Evolutionary conservation across 2,888 invertebrate species (phyloP).

Genomic region (Achlya flavicornis): DNA sequence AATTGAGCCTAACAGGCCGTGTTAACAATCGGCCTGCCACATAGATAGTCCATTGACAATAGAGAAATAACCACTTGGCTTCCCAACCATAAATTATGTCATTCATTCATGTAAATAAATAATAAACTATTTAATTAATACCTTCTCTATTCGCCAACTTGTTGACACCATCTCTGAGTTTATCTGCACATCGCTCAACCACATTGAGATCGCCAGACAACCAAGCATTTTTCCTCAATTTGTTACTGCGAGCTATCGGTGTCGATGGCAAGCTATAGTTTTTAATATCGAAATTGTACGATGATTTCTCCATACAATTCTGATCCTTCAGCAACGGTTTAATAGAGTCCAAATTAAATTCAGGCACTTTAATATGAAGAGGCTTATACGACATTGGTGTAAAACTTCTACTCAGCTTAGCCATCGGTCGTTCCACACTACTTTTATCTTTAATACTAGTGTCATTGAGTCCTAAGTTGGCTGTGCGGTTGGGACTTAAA

Average conservation of each 20-base stretch:
- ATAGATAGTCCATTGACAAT: no score
- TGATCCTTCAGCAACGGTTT: conserved; percentile 64
- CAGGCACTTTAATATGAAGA: conserved; percentile 75
- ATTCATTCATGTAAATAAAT: not conserved
- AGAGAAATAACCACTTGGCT: no score
- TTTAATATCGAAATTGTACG: conserved; percentile 78
- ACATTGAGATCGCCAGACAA: conserved; percentile 70
- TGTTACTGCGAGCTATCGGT: conserved; percentile 82
- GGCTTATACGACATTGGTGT: conserved; percentile 79
- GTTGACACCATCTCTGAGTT: conserved; percentile 26
- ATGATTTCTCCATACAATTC: conserved; percentile 51
- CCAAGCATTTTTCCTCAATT: conserved; percentile 82
- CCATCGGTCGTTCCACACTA: conserved; percentile 46
- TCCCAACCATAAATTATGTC: no score
- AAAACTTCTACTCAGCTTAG: conserved; percentile 73
- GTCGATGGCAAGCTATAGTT: conserved; percentile 79
- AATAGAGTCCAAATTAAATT: conserved; percentile 69
- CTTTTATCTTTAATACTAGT: conserved; percentile 53
- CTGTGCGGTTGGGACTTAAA: conserved; percentile 68
- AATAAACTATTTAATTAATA: conserved; percentile 18
- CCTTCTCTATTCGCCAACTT: conserved; percentile 40
- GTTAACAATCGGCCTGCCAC: no score
- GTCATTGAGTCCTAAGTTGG: conserved; percentile 50
- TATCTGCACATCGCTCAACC: conserved; percentile 37
- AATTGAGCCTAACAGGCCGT: no score